These are phyloP conservation scores for Parapristionchus giblindavisi DNA, from an alignment of 2,888 invertebrate species.

Conservation along the genomic window DNA sequence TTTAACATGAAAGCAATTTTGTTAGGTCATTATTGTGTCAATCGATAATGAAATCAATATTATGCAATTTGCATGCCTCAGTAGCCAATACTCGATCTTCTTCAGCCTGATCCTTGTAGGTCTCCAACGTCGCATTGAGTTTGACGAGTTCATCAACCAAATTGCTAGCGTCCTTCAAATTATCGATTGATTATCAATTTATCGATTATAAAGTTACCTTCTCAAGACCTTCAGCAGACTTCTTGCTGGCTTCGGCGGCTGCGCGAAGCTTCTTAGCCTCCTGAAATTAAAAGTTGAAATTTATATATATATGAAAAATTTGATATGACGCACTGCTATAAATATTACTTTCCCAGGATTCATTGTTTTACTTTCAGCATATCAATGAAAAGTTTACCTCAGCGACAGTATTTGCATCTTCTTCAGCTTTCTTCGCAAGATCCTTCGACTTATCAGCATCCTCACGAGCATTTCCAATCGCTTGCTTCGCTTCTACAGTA, in stretches of 20 bases:
- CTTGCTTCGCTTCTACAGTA: conserved; percentile 50
- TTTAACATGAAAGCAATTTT: background rate
- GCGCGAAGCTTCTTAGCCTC: conserved; percentile 45
- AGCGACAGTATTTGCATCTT: conserved; percentile 53
- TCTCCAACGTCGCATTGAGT: conserved; percentile 49
- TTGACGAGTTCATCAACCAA: conserved; percentile 47
- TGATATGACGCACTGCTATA: too few species aligned
- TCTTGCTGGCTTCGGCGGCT: conserved; percentile 43
- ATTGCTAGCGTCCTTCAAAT: conserved; percentile 42
- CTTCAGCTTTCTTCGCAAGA: conserved; percentile 45
- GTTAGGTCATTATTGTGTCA: background rate
- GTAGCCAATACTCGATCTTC: conserved; percentile 54
- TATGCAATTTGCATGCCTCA: conserved; percentile 39
- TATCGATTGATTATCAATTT: background rate
- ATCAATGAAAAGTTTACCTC: conserved; percentile 43
- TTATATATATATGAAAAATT: too few species aligned
- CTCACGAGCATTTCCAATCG: conserved; percentile 52
- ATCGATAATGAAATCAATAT: background rate
- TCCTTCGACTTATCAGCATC: conserved; percentile 47
- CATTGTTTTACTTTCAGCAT: too few species aligned
- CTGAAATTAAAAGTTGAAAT: background rate
- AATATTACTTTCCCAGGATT: too few species aligned
- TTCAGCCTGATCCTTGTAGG: conserved; percentile 55
- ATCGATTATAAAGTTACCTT: conserved; percentile 14
- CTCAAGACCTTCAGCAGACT: conserved; percentile 46